Percentiles rank a stretch among this genome's conserved stretches.
phyloP scores from a whole-genome alignment of 2,797 vertebrate genomes.

The Alauda arvensis region DNA sequence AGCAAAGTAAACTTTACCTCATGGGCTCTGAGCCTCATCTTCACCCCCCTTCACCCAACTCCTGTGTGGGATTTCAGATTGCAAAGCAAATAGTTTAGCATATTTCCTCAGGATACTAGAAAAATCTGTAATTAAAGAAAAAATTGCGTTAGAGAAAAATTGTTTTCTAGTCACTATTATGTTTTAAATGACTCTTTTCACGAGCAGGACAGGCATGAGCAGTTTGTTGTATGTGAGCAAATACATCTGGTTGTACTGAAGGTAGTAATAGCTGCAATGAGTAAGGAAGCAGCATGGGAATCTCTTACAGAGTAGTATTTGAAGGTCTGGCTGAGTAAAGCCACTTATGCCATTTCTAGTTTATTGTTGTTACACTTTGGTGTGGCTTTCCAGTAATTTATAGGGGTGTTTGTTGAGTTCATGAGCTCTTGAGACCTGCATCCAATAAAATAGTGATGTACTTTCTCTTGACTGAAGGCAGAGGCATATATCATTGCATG shows the following conservation, averaged over 20 bases:
- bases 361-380: conserved; percentile 66
- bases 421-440: conserved; percentile 66
- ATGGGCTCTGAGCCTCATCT: neutral
- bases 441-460: conserved; percentile 72
- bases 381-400: conserved; percentile 69
- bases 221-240: neutral
- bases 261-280: neutral
- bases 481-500: conserved; percentile 66
- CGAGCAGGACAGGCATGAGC: neutral
- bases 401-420: conserved; percentile 67
- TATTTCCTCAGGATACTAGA: neutral
- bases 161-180: neutral
- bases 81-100: neutral
- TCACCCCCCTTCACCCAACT: neutral
- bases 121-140: neutral
- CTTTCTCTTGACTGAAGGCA: conserved; percentile 71
- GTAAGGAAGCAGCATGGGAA: neutral
- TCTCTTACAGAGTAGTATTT: neutral
- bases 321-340: conserved; percentile 45
- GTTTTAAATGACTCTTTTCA: neutral
- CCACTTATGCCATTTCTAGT: conserved; percentile 61
- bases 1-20: neutral
- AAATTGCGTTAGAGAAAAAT: neutral
- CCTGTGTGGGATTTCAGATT: neutral
- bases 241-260: neutral